Conservation (phyloP, 2,888 invertebrate species). For the Tenthredo livida region DNA sequence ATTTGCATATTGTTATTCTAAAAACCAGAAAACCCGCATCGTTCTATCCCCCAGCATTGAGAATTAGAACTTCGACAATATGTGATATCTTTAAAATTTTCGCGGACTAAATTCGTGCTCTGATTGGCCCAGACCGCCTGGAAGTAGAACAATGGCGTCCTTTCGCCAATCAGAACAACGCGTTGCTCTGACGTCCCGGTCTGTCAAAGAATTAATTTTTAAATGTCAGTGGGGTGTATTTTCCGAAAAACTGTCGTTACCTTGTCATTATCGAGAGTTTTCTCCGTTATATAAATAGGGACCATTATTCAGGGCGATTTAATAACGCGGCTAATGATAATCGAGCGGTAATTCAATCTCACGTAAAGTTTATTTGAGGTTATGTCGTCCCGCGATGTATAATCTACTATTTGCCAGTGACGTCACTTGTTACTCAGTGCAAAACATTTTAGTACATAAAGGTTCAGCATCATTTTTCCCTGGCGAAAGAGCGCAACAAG, state of each 20-base stretch:
- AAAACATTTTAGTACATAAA: slow-evolving; percentile 13
- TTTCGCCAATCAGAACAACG: neutral
- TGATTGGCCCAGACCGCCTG: neutral
- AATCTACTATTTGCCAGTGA: slow-evolving; percentile 23
- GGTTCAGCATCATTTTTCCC: slow-evolving; percentile 28
- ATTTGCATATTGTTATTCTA: neutral
- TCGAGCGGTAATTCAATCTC: neutral
- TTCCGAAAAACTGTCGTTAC: neutral
- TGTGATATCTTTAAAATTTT: neutral
- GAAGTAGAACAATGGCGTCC: neutral
- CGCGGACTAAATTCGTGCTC: neutral
- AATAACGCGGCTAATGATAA: neutral
- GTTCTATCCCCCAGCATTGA: neutral
- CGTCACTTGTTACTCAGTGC: slow-evolving; percentile 34
- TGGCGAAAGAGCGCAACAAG: slow-evolving; percentile 42
- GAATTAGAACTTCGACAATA: neutral
- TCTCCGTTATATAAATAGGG: neutral
- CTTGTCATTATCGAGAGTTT: neutral
- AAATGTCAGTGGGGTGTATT: neutral
- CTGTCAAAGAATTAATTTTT: slow-evolving; percentile 18
- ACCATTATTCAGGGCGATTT: neutral
- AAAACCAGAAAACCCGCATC: neutral
- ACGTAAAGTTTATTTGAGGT: slow-evolving; percentile 14
- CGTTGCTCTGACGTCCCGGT: slow-evolving; percentile 15
- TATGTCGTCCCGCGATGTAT: slow-evolving; percentile 15